phyloP scores from a whole-genome alignment of 2,888 invertebrate species.

The Gryllus longicercus region DNA sequence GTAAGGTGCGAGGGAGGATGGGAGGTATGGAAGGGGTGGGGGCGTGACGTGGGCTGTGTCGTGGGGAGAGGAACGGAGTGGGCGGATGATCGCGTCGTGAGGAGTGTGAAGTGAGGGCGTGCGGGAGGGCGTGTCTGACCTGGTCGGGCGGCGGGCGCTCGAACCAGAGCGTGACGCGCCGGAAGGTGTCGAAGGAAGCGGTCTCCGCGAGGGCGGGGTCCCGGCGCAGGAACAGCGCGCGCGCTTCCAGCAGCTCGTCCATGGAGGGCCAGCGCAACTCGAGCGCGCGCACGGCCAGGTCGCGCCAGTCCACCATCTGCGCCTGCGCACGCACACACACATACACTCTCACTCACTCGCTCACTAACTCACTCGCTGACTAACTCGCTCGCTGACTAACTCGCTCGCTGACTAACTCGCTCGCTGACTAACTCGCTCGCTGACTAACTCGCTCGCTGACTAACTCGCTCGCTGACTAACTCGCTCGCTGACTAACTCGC shows the following conservation, averaged over 20 bases:
- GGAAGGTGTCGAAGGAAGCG: neutral
- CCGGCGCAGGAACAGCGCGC: neutral
- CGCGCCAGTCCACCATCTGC: neutral
- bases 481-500: too few relatives aligned
- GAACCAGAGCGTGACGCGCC: neutral
- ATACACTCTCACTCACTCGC: too few relatives aligned
- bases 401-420: too few relatives aligned
- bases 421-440: too few relatives aligned
- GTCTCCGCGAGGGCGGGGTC: neutral
- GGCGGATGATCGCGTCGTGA: neutral
- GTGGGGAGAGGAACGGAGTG: neutral
- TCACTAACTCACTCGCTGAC: too few relatives aligned
- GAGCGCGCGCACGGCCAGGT: neutral
- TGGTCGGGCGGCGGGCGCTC: neutral
- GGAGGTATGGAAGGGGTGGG: too few relatives aligned
- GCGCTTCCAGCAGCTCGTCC: neutral
- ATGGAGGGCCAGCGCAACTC: neutral
- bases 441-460: too few relatives aligned
- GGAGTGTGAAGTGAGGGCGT: neutral
- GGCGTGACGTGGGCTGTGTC: neutral
- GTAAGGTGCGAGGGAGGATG: too few relatives aligned
- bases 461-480: too few relatives aligned
- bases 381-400: too few relatives aligned
- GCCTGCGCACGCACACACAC: neutral
- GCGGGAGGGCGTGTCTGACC: neutral